phyloP scores from a whole-genome alignment of 2,113 vertebrate genomes.

The Neotoma lepida region DNA sequence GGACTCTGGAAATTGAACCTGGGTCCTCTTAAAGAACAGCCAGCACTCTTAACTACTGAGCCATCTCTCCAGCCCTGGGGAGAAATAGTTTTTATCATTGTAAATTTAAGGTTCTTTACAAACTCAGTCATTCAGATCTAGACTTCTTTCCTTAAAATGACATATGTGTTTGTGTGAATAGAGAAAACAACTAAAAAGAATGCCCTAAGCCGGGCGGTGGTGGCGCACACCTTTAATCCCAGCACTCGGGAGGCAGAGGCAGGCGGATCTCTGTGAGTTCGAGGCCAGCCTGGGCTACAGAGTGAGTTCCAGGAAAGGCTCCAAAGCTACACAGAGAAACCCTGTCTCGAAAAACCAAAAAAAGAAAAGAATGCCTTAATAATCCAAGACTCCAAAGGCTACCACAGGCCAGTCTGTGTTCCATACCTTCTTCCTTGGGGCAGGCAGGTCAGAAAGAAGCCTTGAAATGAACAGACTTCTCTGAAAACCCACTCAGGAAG shows the following conservation, averaged over 20 bases:
- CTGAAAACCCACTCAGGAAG: not conserved
- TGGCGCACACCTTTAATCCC: no score
- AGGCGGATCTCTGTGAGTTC: no score
- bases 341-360: no score
- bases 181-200: not conserved
- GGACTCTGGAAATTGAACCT: not conserved
- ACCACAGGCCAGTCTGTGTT: not conserved
- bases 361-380: not conserved
- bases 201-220: no score
- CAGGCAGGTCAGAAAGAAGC: not conserved
- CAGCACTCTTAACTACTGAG: not conserved
- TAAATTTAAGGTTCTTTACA: not conserved
- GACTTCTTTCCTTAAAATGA: not conserved
- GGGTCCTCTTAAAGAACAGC: not conserved
- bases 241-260: no score
- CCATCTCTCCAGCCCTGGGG: not conserved
- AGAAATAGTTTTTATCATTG: not conserved
- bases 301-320: no score
- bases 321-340: no score
- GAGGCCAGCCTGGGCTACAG: no score
- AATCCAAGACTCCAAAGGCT: not conserved
- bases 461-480: not conserved
- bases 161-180: not conserved
- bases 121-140: constrained; percentile 2
- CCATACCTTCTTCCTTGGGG: no score